Evolutionary conservation across 1,140 invertebrate species (phyloP).

Genomic region (Brachionus paranguensis): DNA sequence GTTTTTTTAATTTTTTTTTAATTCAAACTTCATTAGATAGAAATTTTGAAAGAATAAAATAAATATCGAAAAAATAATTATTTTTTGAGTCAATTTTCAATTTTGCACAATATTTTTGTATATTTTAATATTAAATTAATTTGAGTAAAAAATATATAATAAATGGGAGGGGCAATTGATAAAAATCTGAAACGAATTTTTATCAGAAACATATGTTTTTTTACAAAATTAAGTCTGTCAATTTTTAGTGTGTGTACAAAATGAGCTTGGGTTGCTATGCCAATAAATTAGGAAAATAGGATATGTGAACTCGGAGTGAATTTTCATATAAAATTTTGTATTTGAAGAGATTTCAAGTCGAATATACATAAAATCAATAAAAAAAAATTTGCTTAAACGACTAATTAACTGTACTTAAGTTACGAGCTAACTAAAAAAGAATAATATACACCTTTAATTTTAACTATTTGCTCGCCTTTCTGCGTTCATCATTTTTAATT

Average conservation of each 20-base stretch:
- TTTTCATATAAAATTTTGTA: background rate
- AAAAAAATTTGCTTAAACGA: background rate
- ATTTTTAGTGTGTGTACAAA: background rate
- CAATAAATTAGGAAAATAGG: background rate
- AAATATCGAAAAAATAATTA: too few relatives aligned
- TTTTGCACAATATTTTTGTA: too few relatives aligned
- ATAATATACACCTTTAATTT: background rate
- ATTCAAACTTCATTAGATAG: too few relatives aligned
- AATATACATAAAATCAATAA: slow-evolving; percentile 8
- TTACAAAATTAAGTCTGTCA: background rate
- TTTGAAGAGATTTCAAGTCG: background rate
- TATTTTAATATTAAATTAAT: too few relatives aligned
- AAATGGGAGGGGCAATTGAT: background rate
- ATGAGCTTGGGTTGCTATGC: background rate
- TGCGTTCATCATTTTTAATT: background rate
- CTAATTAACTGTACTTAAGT: slow-evolving; percentile 9
- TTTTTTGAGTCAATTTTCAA: too few relatives aligned
- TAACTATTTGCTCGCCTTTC: background rate
- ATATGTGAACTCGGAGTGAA: background rate
- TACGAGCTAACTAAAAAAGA: background rate
- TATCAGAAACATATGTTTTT: slow-evolving; percentile 9
- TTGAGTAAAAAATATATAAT: too few relatives aligned
- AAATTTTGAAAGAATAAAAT: too few relatives aligned
- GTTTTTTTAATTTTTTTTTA: too few relatives aligned
- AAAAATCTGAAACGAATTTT: background rate